Conservation (phyloP, 2,888 invertebrate genomes). For the Rotaria magnacalcarata region DNA sequence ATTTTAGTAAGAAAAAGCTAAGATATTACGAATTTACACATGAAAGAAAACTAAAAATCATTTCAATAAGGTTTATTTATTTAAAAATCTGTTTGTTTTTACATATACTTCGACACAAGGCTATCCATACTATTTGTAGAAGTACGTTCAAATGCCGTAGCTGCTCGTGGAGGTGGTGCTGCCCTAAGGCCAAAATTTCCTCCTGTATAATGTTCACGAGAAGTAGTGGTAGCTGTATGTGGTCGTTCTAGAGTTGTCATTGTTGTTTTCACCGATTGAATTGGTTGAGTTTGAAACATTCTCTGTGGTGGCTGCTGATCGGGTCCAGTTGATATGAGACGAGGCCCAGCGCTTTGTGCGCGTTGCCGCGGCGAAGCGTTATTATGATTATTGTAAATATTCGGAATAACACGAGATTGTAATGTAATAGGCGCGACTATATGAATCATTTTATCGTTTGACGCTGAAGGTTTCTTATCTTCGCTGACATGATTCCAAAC, state of each 20-base stretch:
- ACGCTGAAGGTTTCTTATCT: background rate
- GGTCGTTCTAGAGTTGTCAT: background rate
- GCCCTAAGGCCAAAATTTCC: background rate
- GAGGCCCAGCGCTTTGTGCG: constrained; percentile 27
- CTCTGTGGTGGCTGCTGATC: background rate
- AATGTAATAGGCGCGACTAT: background rate
- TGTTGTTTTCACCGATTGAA: background rate
- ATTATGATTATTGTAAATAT: background rate
- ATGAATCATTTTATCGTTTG: background rate
- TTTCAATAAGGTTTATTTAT: background rate
- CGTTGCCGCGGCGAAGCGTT: background rate
- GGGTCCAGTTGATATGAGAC: background rate
- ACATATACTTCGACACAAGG: constrained; percentile 21
- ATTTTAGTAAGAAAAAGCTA: background rate
- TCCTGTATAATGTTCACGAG: constrained; percentile 2
- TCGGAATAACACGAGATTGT: background rate
- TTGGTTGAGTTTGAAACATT: background rate
- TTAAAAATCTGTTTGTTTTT: background rate
- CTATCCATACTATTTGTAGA: background rate
- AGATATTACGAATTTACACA: background rate
- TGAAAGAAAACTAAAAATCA: background rate
- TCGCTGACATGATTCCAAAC: constrained; percentile 39
- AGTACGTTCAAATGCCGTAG: background rate
- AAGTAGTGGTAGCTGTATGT: background rate
- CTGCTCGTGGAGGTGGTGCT: background rate